Conservation (phyloP, 1,140 invertebrate genomes). For the Drosophila pseudoananassae region DNA sequence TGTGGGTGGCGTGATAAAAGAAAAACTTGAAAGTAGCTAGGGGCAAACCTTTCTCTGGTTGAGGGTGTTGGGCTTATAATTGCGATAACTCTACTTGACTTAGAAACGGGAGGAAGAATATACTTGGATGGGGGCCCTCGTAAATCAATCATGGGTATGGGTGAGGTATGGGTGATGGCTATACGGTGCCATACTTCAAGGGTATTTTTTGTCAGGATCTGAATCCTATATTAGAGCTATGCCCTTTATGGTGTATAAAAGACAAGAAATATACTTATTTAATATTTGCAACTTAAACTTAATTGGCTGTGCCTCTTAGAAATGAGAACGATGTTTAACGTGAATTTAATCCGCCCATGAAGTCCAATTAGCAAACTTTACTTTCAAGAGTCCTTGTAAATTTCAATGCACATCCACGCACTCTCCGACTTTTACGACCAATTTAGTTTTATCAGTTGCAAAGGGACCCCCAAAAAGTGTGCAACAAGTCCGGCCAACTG, state of each 20-base stretch:
- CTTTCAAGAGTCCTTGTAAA: constrained; percentile 12
- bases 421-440: constrained; percentile 14
- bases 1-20: constrained; percentile 17
- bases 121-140: no score
- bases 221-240: no score
- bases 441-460: constrained; percentile 12
- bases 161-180: no score
- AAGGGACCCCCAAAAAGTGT: constrained; percentile 7
- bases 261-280: no score
- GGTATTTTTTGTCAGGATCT: no score
- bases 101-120: no score
- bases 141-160: no score
- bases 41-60: constrained; percentile 14
- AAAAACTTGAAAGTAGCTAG: constrained; percentile 18
- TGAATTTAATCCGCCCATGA: constrained; percentile 4
- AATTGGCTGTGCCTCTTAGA: not conserved
- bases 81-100: not conserved
- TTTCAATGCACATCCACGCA: constrained; percentile 1
- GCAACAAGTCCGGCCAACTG: constrained; percentile 40
- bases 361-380: constrained; percentile 32
- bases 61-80: not conserved
- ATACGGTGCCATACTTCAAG: no score
- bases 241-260: no score
- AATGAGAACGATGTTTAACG: constrained; percentile 2
- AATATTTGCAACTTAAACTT: not conserved